Conservation (phyloP, 64 coral and sea anemone species). For the Porites australiensis region DNA sequence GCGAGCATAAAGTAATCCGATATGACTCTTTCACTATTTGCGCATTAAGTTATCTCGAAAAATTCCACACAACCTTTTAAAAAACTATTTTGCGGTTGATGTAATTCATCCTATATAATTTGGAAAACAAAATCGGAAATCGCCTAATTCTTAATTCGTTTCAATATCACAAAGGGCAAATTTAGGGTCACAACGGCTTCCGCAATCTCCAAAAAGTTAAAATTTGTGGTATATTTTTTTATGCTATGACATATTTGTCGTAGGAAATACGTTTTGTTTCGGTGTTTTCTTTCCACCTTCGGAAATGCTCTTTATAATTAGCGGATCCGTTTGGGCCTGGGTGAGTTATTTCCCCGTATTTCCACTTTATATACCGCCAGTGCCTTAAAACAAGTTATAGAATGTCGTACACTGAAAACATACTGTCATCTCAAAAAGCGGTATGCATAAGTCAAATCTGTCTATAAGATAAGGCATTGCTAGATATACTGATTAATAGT, state of each 20-base stretch:
- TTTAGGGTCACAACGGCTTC: neutral
- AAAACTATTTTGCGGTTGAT: slow-evolving; percentile 19
- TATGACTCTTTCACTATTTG: neutral
- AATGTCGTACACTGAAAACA: neutral
- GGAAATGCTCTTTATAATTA: neutral
- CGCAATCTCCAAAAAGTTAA: neutral
- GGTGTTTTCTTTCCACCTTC: neutral
- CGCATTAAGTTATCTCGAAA: neutral
- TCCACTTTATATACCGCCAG: neutral
- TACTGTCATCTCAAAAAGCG: neutral
- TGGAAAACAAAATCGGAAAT: neutral
- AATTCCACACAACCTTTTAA: neutral
- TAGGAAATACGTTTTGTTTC: neutral
- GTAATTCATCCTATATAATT: neutral
- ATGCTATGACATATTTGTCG: slow-evolving; percentile 6
- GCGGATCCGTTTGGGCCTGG: neutral
- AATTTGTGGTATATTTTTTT: neutral
- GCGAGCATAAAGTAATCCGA: slow-evolving; percentile 5
- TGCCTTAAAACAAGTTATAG: neutral
- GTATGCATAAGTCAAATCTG: slow-evolving; percentile 17
- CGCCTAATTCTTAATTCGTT: neutral
- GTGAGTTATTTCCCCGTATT: neutral
- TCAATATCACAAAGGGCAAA: neutral
- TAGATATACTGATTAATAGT: neutral
- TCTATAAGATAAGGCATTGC: slow-evolving; percentile 11